A percentile compares a stretch with the other conserved stretches of the same genome.
Conservation (phyloP, 1,140 invertebrate species). For the Formica exsecta region DNA sequence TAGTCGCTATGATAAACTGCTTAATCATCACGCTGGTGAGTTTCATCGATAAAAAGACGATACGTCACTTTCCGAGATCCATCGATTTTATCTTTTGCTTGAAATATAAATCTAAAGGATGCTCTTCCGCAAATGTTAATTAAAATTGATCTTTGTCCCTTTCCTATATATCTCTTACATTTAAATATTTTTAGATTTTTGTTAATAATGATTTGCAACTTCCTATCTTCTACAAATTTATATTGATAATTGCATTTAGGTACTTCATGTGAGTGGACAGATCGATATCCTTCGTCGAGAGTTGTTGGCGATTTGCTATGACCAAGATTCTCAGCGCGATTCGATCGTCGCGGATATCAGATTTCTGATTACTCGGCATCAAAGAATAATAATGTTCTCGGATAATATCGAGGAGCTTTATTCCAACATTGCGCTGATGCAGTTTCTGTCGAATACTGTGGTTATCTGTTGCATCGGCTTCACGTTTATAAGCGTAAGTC, state of each 20-base stretch:
- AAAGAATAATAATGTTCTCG: constrained; percentile 55
- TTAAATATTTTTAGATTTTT: neutral
- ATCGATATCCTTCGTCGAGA: constrained; percentile 65
- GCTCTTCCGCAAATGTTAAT: too few species aligned
- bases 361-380: constrained; percentile 37
- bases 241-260: constrained; percentile 42
- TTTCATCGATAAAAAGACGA: neutral
- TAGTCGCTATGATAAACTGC: constrained; percentile 24
- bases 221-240: neutral
- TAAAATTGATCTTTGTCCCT: neutral
- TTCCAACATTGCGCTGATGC: constrained; percentile 60
- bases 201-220: neutral
- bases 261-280: constrained; percentile 63
- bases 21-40: constrained; percentile 64
- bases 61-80: neutral
- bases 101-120: neutral
- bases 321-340: neutral
- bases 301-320: neutral
- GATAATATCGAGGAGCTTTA: constrained; percentile 63
- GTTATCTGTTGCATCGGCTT: constrained; percentile 63
- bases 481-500: constrained; percentile 58
- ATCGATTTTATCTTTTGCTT: neutral
- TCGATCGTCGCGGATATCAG: constrained; percentile 22
- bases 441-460: constrained; percentile 61
- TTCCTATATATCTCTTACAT: neutral